phyloP scores from a whole-genome alignment of 2,113 vertebrate genomes.

The Muscicapa adusta region DNA sequence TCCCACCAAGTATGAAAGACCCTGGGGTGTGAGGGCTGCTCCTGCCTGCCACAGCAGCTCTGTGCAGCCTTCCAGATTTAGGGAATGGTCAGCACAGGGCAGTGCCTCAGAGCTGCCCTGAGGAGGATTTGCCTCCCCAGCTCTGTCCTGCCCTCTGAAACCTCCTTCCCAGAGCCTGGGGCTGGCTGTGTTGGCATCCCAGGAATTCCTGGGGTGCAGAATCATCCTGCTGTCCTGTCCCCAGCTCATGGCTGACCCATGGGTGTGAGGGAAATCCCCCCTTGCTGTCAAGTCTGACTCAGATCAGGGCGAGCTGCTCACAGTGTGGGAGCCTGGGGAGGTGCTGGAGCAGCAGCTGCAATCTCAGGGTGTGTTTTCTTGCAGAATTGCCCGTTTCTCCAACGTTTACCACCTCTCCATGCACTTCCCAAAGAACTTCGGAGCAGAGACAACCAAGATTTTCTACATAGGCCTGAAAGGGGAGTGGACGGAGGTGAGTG shows the following conservation, averaged over 20 bases:
- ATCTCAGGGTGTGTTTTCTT: neutral
- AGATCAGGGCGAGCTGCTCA: fast-evolving
- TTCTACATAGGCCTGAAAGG: slow-evolving; percentile 93
- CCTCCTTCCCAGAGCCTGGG: neutral
- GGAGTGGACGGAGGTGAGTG: slow-evolving; percentile 89
- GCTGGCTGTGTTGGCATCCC: too few relatives aligned
- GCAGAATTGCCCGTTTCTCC: slow-evolving; percentile 92
- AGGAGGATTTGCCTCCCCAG: neutral
- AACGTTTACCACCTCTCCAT: slow-evolving; percentile 90
- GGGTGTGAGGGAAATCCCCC: fast-evolving
- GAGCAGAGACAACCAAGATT: slow-evolving; percentile 80
- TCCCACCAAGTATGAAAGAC: slow-evolving; percentile 85
- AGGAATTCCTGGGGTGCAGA: neutral
- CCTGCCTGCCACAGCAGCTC: neutral
- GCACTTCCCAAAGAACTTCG: slow-evolving; percentile 95
- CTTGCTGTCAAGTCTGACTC: fast-evolving
- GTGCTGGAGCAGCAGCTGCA: neutral
- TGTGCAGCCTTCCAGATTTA: too few relatives aligned
- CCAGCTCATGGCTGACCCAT: neutral
- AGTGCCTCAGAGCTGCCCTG: neutral
- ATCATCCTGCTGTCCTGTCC: fast-evolving
- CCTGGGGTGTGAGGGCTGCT: neutral
- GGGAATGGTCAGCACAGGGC: neutral
- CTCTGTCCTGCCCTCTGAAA: neutral
- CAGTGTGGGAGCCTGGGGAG: fast-evolving